phyloP scores from a whole-genome alignment of 2,888 invertebrate genomes.

The Drosophila mimica region DNA sequence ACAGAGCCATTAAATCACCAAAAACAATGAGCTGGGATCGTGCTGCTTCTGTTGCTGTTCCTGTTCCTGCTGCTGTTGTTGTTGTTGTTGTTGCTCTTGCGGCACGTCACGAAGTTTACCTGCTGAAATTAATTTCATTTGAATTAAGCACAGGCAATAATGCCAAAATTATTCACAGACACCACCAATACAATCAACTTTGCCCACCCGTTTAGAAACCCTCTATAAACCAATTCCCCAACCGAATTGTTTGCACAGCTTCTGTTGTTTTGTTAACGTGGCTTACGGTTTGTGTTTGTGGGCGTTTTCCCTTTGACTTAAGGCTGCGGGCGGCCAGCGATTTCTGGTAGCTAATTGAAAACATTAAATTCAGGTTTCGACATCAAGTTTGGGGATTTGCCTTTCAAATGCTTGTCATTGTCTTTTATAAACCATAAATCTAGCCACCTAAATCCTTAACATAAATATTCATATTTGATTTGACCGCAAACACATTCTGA shows the following conservation, averaged over 20 bases:
- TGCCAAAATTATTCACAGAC: slow-evolving; percentile 80
- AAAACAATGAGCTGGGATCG: slow-evolving; percentile 73
- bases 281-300: slow-evolving; percentile 35
- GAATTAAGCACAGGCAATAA: slow-evolving; percentile 79
- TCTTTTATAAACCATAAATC: slow-evolving; percentile 20
- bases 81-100: slow-evolving; percentile 23
- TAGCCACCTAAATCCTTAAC: slow-evolving; percentile 1
- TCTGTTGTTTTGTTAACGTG: slow-evolving; percentile 56
- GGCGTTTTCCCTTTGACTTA: slow-evolving; percentile 25
- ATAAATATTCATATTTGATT: slow-evolving; percentile 59
- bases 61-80: slow-evolving; percentile 12
- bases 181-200: slow-evolving; percentile 65
- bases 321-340: slow-evolving; percentile 20
- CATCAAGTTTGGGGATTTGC: slow-evolving; percentile 4
- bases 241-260: slow-evolving; percentile 63
- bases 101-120: slow-evolving; percentile 74
- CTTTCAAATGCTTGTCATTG: slow-evolving; percentile 13
- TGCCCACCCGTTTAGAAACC: neutral
- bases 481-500: slow-evolving; percentile 26
- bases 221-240: slow-evolving; percentile 25
- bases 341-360: slow-evolving; percentile 75
- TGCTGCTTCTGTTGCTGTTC: slow-evolving; percentile 16
- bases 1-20: slow-evolving; percentile 73
- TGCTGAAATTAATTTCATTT: slow-evolving; percentile 79
- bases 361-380: slow-evolving; percentile 73